Percentiles rank a stretch among this genome's conserved stretches.
These are phyloP conservation scores for Villa cingulata DNA, from an alignment of 2,888 invertebrate species.

Conservation along the genomic window DNA sequence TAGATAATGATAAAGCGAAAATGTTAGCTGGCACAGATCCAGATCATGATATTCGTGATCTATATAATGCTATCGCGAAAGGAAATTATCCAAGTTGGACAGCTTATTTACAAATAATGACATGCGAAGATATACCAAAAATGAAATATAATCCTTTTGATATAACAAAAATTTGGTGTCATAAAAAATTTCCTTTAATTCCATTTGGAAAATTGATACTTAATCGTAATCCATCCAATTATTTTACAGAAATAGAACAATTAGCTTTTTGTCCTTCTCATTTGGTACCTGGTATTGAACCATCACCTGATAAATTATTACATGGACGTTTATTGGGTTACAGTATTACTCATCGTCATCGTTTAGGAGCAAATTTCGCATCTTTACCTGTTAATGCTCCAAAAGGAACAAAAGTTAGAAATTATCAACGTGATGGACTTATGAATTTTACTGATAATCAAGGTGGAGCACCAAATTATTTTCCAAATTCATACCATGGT, in stretches of 20 bases:
- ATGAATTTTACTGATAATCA: slow-evolving; percentile 64
- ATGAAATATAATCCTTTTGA: slow-evolving; percentile 84
- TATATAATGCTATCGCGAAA: slow-evolving; percentile 75
- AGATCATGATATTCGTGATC: slow-evolving; percentile 76
- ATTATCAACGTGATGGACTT: slow-evolving; percentile 85
- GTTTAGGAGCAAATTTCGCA: slow-evolving; percentile 80
- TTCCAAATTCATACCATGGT: slow-evolving; percentile 90
- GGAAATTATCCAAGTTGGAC: slow-evolving; percentile 67
- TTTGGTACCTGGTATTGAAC: slow-evolving; percentile 82
- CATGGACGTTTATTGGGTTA: slow-evolving; percentile 79
- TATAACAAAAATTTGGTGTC: slow-evolving; percentile 86
- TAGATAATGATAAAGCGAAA: slow-evolving; percentile 33
- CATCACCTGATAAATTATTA: slow-evolving; percentile 89
- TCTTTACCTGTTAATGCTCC: slow-evolving; percentile 96
- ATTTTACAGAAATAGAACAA: slow-evolving; percentile 90
- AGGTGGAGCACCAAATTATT: slow-evolving; percentile 85
- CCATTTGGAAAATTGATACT: slow-evolving; percentile 76
- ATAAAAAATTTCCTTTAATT: slow-evolving; percentile 72
- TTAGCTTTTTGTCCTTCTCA: slow-evolving; percentile 83
- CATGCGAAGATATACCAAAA: slow-evolving; percentile 66
- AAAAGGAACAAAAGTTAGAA: slow-evolving; percentile 48
- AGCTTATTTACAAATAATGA: slow-evolving; percentile 79
- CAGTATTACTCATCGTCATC: slow-evolving; percentile 81
- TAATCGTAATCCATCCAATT: slow-evolving; percentile 80
- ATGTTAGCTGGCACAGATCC: slow-evolving; percentile 61